A percentile compares a stretch with the other conserved stretches of the same genome.
These are phyloP conservation scores for Drosophila sproati DNA, from an alignment of 1,140 invertebrate genomes.

Conservation along the genomic window DNA sequence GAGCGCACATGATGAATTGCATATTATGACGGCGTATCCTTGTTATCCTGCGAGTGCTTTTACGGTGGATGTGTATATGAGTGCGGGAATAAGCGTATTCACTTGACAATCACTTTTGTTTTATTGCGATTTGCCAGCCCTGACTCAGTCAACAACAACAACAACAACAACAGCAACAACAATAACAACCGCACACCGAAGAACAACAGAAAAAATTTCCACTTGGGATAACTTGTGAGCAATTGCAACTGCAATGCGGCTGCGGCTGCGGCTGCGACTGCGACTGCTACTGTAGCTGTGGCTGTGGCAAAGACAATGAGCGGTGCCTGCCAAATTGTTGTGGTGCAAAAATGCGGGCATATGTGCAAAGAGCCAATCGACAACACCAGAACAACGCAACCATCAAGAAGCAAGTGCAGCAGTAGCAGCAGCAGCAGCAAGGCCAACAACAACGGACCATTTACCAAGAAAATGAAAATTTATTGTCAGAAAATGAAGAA, in stretches of 20 bases:
- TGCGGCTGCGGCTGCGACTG: constrained; percentile 35
- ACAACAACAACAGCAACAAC: constrained; percentile 27
- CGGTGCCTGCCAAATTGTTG: constrained; percentile 80
- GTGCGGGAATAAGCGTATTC: constrained; percentile 71
- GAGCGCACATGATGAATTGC: constrained; percentile 82
- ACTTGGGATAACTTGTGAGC: constrained; percentile 83
- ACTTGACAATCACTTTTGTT: constrained; percentile 83
- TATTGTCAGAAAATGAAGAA: constrained; percentile 83
- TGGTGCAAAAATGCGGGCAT: constrained; percentile 82
- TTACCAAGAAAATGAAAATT: constrained; percentile 84
- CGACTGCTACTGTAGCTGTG: constrained; percentile 14
- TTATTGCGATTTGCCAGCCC: constrained; percentile 72
- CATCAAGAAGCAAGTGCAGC: constrained; percentile 25
- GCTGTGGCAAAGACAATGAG: constrained; percentile 70
- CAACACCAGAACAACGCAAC: constrained; percentile 43
- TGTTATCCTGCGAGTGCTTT: constrained; percentile 11
- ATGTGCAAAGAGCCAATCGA: constrained; percentile 75
- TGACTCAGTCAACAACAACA: constrained; percentile 42
- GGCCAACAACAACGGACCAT: constrained; percentile 56
- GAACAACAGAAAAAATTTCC: constrained; percentile 74
- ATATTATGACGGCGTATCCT: constrained; percentile 38
- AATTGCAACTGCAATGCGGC: constrained; percentile 77
- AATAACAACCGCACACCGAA: constrained; percentile 37
- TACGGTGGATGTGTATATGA: constrained; percentile 18
- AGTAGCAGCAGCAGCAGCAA: constrained; percentile 13